Evolutionary conservation across 2,113 vertebrate species (phyloP), one percentile per base, ranked within the genome.

Genomic region (Neolamprologus kungweensis): DNA sequence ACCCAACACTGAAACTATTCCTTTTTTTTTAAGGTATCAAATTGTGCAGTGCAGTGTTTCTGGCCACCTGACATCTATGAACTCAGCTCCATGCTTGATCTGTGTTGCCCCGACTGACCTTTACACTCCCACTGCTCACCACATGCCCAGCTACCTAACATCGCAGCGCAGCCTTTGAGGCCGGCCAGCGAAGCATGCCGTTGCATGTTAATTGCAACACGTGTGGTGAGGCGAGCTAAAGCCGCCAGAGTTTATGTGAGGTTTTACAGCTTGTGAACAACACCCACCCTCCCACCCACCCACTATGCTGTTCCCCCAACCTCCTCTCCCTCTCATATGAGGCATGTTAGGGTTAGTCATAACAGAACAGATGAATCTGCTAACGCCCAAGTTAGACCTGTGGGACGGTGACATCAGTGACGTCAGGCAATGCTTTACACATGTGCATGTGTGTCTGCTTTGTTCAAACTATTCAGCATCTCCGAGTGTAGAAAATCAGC

Each of bases 141-240:
- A 84, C 93, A 90, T 71, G 93, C 92, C 85, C 26, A 68, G 92
- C 92, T 93, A 92, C 88, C 93, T 90, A 60, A 94, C 86, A 90
- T 92, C 90, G 82, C 79, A 89, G 85, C 28, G 28, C 80, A 28
- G 90, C 84, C 92, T 93, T 94, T 95, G 94, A 95, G 92, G 87
- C 86, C 60, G 3, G n/a, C 90, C 86, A 78, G 88, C 55, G 21
- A 81, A 87, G 92, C 89, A 54, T 90, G 90, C 90, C 55, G 17
- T 89, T 89, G 91, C 94, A 93, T 91, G 92, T 93, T 95, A 94
- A 94, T 92, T 91, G 87, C 91, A 92, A 94, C 91, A 94, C 58
- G 92, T 92, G 93, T 91, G 92, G 91, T 85, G 91, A 92, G 87
- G 78, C 33, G 82, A 88, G 86, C 85, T 80, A 53, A 92, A 93